Evolutionary conservation across 2,113 vertebrate species (phyloP).

Genomic region (Castor canadensis): DNA sequence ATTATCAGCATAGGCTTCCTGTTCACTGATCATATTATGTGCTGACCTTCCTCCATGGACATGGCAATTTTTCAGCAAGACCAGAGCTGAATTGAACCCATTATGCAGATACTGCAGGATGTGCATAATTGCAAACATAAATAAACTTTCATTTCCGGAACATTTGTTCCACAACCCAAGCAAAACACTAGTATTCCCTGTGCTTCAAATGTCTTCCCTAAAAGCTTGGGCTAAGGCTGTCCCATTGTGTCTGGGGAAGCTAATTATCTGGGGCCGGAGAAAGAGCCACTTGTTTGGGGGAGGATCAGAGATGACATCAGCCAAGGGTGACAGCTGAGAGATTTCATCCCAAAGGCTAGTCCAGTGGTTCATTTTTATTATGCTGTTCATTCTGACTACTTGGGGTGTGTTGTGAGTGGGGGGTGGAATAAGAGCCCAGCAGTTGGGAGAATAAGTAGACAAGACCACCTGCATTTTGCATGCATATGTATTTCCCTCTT

Average conservation of each 20-base stretch:
- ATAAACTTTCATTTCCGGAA: slow-evolving; percentile 59
- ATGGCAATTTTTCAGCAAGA: slow-evolving; percentile 1
- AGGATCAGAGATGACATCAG: slow-evolving; percentile 63
- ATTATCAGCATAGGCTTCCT: slow-evolving; percentile 45
- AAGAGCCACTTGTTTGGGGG: slow-evolving; percentile 71
- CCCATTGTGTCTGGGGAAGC: slow-evolving; percentile 65
- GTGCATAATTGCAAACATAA: slow-evolving; percentile 64
- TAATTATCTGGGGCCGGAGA: slow-evolving; percentile 66
- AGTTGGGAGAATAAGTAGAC: not conserved
- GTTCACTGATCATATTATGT: not conserved
- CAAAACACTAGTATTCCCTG: slow-evolving; percentile 38
- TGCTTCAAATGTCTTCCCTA: slow-evolving; percentile 44
- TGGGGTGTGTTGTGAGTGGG: not conserved
- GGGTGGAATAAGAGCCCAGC: not conserved
- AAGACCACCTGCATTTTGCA: not conserved
- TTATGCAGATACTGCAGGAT: slow-evolving; percentile 73
- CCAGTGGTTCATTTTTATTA: not conserved
- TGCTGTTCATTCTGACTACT: slow-evolving; percentile 13
- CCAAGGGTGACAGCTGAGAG: slow-evolving; percentile 47
- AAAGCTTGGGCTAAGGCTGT: slow-evolving; percentile 59
- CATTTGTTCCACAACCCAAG: slow-evolving; percentile 36
- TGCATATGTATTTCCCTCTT: slow-evolving; percentile 35
- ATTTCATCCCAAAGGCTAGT: slow-evolving; percentile 2
- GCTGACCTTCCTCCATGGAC: slow-evolving; percentile 11
- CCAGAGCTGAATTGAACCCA: slow-evolving; percentile 70